A percentile compares a stretch with the other conserved stretches of the same genome.
These are phyloP conservation scores for Cyphomyrus discorhynchus DNA, from an alignment of 2,113 vertebrate genomes.

Conservation along the genomic window DNA sequence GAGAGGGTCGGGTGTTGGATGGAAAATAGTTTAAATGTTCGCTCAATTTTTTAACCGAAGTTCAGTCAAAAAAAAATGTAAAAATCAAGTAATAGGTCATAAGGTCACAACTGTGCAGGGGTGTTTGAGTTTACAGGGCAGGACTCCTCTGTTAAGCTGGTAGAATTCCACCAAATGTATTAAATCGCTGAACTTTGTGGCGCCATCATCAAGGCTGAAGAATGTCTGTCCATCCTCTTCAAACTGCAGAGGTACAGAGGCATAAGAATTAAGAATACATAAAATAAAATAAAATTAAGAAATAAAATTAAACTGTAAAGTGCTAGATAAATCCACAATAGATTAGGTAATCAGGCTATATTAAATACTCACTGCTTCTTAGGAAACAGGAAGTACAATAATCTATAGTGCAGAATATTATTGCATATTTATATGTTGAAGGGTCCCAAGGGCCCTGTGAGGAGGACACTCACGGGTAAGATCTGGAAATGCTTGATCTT, in stretches of 20 bases:
- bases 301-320: not conserved
- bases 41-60: slow-evolving; percentile 21
- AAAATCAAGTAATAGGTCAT: slow-evolving; percentile 62
- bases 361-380: not conserved
- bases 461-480: slow-evolving; percentile 74
- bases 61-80: slow-evolving; percentile 44
- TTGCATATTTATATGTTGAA: not conserved
- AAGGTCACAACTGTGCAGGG: slow-evolving; percentile 96
- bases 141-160: slow-evolving; percentile 94
- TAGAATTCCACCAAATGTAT: slow-evolving; percentile 99
- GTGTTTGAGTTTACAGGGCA: slow-evolving; percentile 98
- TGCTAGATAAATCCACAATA: not conserved
- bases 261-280: not conserved
- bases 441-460: not conserved
- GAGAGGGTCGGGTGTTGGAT: not conserved
- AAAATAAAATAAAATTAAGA: not conserved
- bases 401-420: not conserved
- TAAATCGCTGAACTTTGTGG: slow-evolving; percentile 96
- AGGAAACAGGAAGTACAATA: not conserved
- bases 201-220: slow-evolving; percentile 93
- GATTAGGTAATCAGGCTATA: not conserved
- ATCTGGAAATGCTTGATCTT: slow-evolving; percentile 99
- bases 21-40: slow-evolving; percentile 27
- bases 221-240: slow-evolving; percentile 92
- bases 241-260: slow-evolving; percentile 57